Evolutionary conservation across 1,140 invertebrate genomes (phyloP).

Genomic region (Polyergus mexicanus): DNA sequence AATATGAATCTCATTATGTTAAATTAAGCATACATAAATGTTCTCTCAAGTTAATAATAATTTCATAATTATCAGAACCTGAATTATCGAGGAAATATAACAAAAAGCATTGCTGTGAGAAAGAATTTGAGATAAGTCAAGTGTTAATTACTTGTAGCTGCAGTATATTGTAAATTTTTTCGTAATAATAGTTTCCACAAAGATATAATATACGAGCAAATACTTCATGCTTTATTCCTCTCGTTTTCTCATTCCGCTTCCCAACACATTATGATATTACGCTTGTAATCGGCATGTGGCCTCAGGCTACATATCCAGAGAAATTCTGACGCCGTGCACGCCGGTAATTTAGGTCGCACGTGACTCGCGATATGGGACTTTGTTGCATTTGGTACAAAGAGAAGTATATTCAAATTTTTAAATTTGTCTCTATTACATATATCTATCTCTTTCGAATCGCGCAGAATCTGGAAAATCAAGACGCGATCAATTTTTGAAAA

Average conservation of each 20-base stretch:
- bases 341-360: constrained; percentile 54
- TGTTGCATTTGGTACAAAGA: constrained; percentile 33
- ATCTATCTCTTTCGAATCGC: not conserved
- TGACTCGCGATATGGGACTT: constrained; percentile 46
- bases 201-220: not conserved
- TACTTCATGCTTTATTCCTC: not conserved
- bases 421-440: not conserved
- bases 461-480: not conserved
- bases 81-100: constrained; percentile 1
- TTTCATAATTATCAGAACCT: constrained; percentile 7
- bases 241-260: constrained; percentile 6
- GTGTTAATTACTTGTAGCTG: not conserved
- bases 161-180: not conserved
- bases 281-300: constrained; percentile 24
- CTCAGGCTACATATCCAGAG: constrained; percentile 4
- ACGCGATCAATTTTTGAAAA: not conserved
- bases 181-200: not conserved
- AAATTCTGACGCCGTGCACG: constrained; percentile 44
- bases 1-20: constrained; percentile 33
- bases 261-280: constrained; percentile 38
- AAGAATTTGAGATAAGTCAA: not conserved
- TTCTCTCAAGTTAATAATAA: constrained; percentile 11
- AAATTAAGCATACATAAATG: constrained; percentile 30
- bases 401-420: constrained; percentile 44
- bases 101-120: not conserved